Base-by-base conservation (phyloP, 2,797 vertebrate species). In the Pteropus rufus region DNA sequence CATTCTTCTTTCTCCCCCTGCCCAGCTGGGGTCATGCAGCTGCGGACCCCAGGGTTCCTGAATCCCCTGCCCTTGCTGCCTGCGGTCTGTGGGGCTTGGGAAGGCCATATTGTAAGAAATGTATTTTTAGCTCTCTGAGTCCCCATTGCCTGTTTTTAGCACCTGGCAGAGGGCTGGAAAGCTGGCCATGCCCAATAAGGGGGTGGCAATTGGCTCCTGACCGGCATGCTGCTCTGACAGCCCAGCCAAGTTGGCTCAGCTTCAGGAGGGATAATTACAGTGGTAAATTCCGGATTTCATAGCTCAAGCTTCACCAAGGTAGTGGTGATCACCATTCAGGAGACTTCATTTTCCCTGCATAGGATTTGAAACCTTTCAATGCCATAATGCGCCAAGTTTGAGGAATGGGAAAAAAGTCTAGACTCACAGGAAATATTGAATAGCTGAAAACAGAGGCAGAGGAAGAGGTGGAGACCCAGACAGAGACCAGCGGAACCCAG, bases 71-170 rank as follows among this genome's bases (percentile, higher is more conserved):
- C 82, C 34, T 7, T 3, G 34, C 54, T 49, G 93, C 81, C 84
- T 60, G n/a, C 24, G 36, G 26, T 77, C 87, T 64, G 26, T 24
- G 52, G 56, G 81, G 26, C 76, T 49, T 67, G 80, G 85, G 73
- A 95, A 94, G 52, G 46, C 58, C 65, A 16, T 16, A 58, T 64
- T 82, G 36, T 64, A 49, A 52, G 23, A 83, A 76, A 87, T 0
- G 1, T 96, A 97, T 96, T 97, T 97, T 98, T 95, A 97, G 97
- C 60, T 73, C 64, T 64, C 54, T 54, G 83, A 41, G 21, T 29
- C 94, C 73, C 69, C 15, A 12, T 52, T 36, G 83, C 41, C 88
- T 97, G 95, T 97, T 97, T 97, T 97, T 97, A 95, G 92, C 81
- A 86, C 67, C 65, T 62, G 34, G 81, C 64, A 65, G 70, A 94